Percentiles rank a stretch among this genome's conserved stretches.
phyloP scores from a whole-genome alignment of 2,113 vertebrate species.

The Channa argus region DNA sequence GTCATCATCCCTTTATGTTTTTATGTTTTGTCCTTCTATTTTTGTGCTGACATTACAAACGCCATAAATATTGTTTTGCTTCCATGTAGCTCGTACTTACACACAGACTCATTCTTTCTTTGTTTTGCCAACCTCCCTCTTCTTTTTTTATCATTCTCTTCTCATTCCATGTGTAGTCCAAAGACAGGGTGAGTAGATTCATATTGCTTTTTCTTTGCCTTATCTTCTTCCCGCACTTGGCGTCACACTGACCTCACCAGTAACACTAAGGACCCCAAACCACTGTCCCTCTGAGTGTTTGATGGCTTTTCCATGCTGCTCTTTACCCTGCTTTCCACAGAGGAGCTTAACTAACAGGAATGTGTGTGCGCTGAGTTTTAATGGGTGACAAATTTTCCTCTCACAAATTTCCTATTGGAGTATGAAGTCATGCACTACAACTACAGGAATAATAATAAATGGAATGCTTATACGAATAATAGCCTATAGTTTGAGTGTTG shows the following conservation, averaged over 20 bases:
- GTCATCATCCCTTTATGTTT: slow-evolving; percentile 7
- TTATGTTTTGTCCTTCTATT: slow-evolving; percentile 8
- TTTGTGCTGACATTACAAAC: slow-evolving; percentile 9
- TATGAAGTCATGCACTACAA: slow-evolving; percentile 47
- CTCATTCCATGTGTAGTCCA: slow-evolving; percentile 87
- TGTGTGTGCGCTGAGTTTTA: slow-evolving; percentile 56
- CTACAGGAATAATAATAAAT: background rate
- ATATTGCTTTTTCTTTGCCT: slow-evolving; percentile 66
- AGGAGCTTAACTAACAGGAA: slow-evolving; percentile 72
- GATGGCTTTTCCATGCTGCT: slow-evolving; percentile 58
- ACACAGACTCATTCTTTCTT: slow-evolving; percentile 63
- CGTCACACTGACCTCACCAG: slow-evolving; percentile 42
- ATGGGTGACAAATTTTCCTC: slow-evolving; percentile 44
- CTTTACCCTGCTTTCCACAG: slow-evolving; percentile 59
- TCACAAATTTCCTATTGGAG: slow-evolving; percentile 41
- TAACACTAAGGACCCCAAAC: slow-evolving; percentile 46
- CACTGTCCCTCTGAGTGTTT: slow-evolving; percentile 54
- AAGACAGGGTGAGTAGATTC: slow-evolving; percentile 90
- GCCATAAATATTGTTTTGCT: slow-evolving; percentile 46
- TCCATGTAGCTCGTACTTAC: slow-evolving; percentile 38
- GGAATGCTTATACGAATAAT: background rate
- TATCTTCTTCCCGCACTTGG: slow-evolving; percentile 45
- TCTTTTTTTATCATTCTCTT: slow-evolving; percentile 63
- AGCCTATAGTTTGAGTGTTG: background rate
- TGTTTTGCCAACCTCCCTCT: slow-evolving; percentile 73